Evolutionary conservation across 1,140 invertebrate species (phyloP).

Genomic region (Drosophila navojoa): DNA sequence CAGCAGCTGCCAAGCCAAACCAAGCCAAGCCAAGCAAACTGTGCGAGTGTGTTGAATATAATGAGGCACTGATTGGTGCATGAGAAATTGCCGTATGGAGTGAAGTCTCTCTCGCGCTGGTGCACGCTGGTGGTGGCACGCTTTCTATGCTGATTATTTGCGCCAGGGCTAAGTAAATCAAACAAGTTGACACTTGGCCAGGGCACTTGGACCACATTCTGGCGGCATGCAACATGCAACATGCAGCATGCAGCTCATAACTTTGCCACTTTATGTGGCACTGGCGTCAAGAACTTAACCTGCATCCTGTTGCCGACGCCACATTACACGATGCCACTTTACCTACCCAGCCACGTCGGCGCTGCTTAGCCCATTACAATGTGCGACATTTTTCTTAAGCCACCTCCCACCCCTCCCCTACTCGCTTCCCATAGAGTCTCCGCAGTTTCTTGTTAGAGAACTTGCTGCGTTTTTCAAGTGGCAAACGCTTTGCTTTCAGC

Average conservation of each 20-base stretch:
- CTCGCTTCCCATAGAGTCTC: too few species aligned
- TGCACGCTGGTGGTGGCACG: background rate
- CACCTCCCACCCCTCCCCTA: too few species aligned
- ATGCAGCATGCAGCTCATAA: constrained; percentile 50
- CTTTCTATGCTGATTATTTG: constrained; percentile 57
- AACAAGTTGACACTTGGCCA: constrained; percentile 76
- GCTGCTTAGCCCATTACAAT: constrained; percentile 70
- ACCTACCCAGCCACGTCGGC: constrained; percentile 5
- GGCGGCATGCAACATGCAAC: constrained; percentile 17
- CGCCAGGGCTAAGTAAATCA: constrained; percentile 65
- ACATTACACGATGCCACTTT: constrained; percentile 44
- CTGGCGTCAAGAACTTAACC: constrained; percentile 77
- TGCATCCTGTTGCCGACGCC: constrained; percentile 73
- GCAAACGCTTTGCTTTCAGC: constrained; percentile 53
- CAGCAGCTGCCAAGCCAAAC: constrained; percentile 1
- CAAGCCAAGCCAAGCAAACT: background rate
- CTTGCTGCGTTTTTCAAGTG: constrained; percentile 68
- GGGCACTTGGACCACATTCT: constrained; percentile 47
- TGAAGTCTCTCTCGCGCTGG: constrained; percentile 24
- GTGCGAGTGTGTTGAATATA: constrained; percentile 57
- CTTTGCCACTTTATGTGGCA: constrained; percentile 75
- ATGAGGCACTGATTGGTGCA: constrained; percentile 78
- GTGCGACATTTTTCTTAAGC: constrained; percentile 57
- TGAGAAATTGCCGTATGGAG: constrained; percentile 65
- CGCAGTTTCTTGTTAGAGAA: constrained; percentile 6